Conservation (phyloP, 1,140 invertebrate genomes). For the Camponotus pennsylvanicus region DNA sequence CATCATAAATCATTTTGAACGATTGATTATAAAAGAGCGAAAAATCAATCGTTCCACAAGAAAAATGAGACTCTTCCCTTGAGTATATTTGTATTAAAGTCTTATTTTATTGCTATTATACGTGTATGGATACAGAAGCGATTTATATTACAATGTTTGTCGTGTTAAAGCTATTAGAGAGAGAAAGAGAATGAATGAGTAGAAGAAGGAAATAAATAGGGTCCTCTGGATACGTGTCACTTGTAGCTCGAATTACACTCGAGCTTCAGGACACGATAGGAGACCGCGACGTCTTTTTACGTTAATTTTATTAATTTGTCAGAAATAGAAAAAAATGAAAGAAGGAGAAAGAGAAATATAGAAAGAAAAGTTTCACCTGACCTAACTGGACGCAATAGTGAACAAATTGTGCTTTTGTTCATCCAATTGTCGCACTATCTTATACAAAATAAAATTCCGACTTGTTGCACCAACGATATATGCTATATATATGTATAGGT, state of each 20-base stretch:
- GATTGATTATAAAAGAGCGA: not conserved
- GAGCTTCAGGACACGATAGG: slow-evolving; percentile 33
- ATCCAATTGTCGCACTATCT: not conserved
- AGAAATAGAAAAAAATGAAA: not conserved
- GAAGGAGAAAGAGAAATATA: not conserved
- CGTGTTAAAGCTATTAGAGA: slow-evolving; percentile 43
- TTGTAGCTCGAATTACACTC: slow-evolving; percentile 52
- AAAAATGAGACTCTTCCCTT: not conserved
- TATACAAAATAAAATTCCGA: not conserved
- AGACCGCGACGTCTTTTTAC: not conserved
- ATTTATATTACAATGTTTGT: slow-evolving; percentile 61
- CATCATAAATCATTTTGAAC: not conserved
- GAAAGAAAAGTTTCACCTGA: not conserved
- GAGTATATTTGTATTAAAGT: not conserved
- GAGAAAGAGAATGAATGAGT: not conserved
- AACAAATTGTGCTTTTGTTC: slow-evolving; percentile 16
- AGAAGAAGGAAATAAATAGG: slow-evolving; percentile 31
- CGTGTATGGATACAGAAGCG: slow-evolving; percentile 58
- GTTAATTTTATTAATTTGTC: slow-evolving; percentile 21
- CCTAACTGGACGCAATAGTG: not conserved
- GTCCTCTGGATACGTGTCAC: not conserved
- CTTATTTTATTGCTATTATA: slow-evolving; percentile 50
- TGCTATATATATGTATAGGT: not conserved
- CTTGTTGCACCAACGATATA: slow-evolving; percentile 20
- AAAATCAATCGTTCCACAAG: not conserved